Percentiles rank a stretch among this genome's conserved stretches.
Conservation (phyloP, 2,888 invertebrate species). For the Acanthacorydalis orientalis region DNA sequence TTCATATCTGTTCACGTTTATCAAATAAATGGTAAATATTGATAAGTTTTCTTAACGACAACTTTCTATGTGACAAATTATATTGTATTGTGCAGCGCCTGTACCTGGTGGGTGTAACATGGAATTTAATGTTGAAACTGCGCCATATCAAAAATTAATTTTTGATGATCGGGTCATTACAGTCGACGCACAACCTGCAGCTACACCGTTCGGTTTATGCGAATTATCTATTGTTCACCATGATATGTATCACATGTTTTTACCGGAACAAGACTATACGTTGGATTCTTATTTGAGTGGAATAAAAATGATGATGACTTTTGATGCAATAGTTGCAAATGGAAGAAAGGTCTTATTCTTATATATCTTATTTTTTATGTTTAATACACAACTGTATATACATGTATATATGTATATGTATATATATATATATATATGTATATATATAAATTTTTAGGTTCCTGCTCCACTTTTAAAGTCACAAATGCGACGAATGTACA, state of each 20-base stretch:
- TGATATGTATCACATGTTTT: constrained; percentile 42
- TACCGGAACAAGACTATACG: constrained; percentile 37
- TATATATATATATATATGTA: constrained; percentile 2
- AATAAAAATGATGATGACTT: constrained; percentile 42
- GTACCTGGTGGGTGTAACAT: constrained; percentile 66
- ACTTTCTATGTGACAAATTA: not conserved
- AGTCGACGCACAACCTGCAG: constrained; percentile 37
- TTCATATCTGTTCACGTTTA: constrained; percentile 5
- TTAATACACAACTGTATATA: constrained; percentile 14
- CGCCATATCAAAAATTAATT: constrained; percentile 38
- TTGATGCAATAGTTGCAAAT: constrained; percentile 30
- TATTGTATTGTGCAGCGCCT: constrained; percentile 38
- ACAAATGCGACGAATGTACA: constrained; percentile 31
- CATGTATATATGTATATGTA: not conserved
- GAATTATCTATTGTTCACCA: constrained; percentile 25
- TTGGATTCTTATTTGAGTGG: constrained; percentile 39
- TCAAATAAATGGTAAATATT: not conserved
- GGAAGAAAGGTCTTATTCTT: constrained; percentile 41
- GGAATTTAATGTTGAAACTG: constrained; percentile 40
- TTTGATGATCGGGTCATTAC: constrained; percentile 26
- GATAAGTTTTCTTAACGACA: not conserved
- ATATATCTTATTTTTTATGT: too few species aligned
- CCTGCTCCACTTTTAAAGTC: constrained; percentile 14
- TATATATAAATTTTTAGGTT: constrained; percentile 16
- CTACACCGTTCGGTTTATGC: constrained; percentile 22